These are phyloP conservation scores for Pammene aurita DNA, from an alignment of 2,888 invertebrate genomes.

Conservation along the genomic window DNA sequence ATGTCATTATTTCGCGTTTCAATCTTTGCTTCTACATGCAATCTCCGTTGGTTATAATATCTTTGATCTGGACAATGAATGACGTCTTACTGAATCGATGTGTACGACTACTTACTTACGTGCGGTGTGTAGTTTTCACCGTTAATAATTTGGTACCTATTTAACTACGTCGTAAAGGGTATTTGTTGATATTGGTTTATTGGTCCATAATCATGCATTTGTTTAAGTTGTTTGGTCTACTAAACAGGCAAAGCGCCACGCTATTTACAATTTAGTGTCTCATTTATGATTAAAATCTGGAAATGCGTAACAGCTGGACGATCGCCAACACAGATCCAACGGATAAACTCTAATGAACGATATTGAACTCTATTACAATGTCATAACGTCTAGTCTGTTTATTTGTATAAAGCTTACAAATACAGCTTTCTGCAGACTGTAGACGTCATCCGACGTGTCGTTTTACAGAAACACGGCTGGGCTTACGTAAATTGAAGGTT, in stretches of 20 bases:
- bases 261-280: conserved; percentile 19
- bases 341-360: not conserved
- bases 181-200: not conserved
- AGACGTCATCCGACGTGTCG: conserved; percentile 37
- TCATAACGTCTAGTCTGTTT: not conserved
- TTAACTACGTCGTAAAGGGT: not conserved
- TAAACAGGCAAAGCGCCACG: not conserved
- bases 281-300: conserved; percentile 35
- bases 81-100: not conserved
- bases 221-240: not conserved
- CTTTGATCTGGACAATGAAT: too few relatives aligned
- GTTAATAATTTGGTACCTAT: not conserved
- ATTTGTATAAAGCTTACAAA: conserved; percentile 7
- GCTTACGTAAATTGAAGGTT: conserved; percentile 44
- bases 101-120: too few relatives aligned
- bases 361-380: conserved; percentile 2
- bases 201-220: not conserved
- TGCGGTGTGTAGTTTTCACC: too few relatives aligned
- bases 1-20: too few relatives aligned
- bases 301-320: conserved; percentile 44
- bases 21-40: too few relatives aligned
- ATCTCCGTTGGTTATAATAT: too few relatives aligned
- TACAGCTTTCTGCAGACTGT: not conserved
- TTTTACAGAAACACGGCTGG: conserved; percentile 46
- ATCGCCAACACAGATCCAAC: conserved; percentile 36